Evolutionary conservation across 2,797 vertebrate genomes (phyloP), one percentile per base, ranked within the genome.

Genomic region (Haliaeetus vocifer): DNA sequence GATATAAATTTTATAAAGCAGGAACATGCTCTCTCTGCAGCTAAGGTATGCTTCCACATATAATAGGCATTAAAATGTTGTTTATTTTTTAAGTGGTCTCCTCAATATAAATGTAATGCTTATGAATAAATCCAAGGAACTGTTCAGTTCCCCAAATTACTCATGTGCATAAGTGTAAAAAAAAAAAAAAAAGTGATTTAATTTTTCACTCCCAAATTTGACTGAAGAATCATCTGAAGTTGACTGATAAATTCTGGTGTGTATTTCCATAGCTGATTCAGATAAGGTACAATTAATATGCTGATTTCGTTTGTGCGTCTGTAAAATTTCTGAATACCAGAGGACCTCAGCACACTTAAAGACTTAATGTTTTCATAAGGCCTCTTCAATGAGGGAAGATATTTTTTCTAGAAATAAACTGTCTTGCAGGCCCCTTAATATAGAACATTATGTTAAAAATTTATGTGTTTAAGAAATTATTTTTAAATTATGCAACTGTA

Each of bases 1-100:
- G 98, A 99, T 87, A 65, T 99, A 66, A 98, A 91, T 96, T 97
- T 98, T 95, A 95, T 99, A 62, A 98, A 98, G 80, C 98, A 99
- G 96, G 99, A 99, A 49, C 98, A 99, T 21, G 96, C 97, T 17
- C 95, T 99, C 53, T 98, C 99, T 76, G 97, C 98, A 79, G 97
- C 98, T 59, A 99, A 99, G 99, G 99, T 99, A 98, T 20, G 56
- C 29, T 84, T 31, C 35, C 28, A 77, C 13, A 3, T 61, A 7
- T 23, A 66, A 67, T 4, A 88, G 52, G 49, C 50, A 65, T 72
- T 40, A 45, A 86, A 58, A 52, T 42, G 15, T 15, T 74, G 13
- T 37, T 75, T 29, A 3, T 35, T 84, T 86, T 65, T 22, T 8
- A 61, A 66, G 9, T 66, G 72, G 20, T 72, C n/a, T 91, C 23